Evolutionary conservation across 2,888 invertebrate species (phyloP), one percentile per base, ranked within the genome.

Genomic region (Alsophila aescularia): DNA sequence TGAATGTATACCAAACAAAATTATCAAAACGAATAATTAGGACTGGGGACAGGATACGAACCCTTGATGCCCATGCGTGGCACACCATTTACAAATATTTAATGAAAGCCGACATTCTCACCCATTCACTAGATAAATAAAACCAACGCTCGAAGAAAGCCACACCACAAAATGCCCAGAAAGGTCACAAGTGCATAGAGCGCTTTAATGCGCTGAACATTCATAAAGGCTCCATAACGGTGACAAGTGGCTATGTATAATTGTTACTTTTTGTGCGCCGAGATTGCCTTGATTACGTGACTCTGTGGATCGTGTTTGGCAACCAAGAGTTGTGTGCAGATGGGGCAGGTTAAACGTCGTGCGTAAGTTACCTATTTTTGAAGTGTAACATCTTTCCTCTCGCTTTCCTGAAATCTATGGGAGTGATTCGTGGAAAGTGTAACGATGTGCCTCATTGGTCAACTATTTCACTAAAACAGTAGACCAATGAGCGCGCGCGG

Each of bases 251-350:
- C 68, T 72, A 81, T 73, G 80, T 82, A 81, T 87, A 87, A 87
- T 87, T 82, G 85, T 85, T 85, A 87, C 86, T 87, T 87, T 87
- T 87, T 85, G 82, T 83, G 79, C 75, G 72, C 71, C 67, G 74
- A 82, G 87, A 86, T 85, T 83, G 85, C 82, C 72, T 77, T 79
- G 83, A 87, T 87, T 83, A 87, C 77, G 83, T 69, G 77, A 78
- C 75, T 75, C 69, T 71, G 59, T 67, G 67, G 66, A 73, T 72
- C 39, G 62, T 70, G 74, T 73, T 74, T 68, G 62, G 42, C 60
- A 8, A 58, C 64, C 56, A 44, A 62, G 72, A 70, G 29, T 44
- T 63, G 29, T 15, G 1, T 4, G n/a, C 56, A 76, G 73, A 73
- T 14, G 47, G 4, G 62, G 18, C 5, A 1, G 41, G 31, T 15